Conservation (phyloP, 2,113 vertebrate species). For the Collichthys lucidus region DNA sequence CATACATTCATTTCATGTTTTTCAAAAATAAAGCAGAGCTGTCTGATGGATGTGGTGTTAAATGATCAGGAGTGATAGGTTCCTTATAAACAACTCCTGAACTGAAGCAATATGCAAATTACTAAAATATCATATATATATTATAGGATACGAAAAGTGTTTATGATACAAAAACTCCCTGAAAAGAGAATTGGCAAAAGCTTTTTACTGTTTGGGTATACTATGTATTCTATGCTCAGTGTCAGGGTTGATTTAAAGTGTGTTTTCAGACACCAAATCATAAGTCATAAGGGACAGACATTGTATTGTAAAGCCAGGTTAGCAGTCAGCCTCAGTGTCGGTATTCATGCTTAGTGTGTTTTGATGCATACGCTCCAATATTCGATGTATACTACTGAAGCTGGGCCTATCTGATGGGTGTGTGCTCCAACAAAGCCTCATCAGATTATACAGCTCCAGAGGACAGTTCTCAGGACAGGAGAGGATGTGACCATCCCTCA, state of each 20-base stretch:
- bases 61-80: not conserved
- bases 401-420: conserved; percentile 90
- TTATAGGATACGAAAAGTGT: not conserved
- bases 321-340: conserved; percentile 64
- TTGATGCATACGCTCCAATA: conserved; percentile 94
- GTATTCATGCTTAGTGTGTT: conserved; percentile 70
- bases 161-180: conserved; percentile 1
- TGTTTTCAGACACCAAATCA: conserved; percentile 9
- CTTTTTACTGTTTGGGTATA: not conserved
- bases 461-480: conserved; percentile 93
- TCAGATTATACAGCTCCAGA: conserved; percentile 94
- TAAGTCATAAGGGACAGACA: not conserved
- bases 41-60: not conserved
- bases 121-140: not conserved
- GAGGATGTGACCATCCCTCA: conserved; percentile 95
- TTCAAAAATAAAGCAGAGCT: not conserved
- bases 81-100: not conserved
- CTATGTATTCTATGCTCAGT: not conserved
- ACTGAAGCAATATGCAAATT: conserved; percentile 6
- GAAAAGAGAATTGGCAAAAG: not conserved
- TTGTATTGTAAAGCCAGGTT: not conserved
- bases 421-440: conserved; percentile 97
- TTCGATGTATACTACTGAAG: conserved; percentile 93
- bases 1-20: not conserved
- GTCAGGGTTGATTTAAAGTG: conserved; percentile 6